Conservation (phyloP, 2,888 invertebrate genomes). For the Ceratothoa steindachneri region DNA sequence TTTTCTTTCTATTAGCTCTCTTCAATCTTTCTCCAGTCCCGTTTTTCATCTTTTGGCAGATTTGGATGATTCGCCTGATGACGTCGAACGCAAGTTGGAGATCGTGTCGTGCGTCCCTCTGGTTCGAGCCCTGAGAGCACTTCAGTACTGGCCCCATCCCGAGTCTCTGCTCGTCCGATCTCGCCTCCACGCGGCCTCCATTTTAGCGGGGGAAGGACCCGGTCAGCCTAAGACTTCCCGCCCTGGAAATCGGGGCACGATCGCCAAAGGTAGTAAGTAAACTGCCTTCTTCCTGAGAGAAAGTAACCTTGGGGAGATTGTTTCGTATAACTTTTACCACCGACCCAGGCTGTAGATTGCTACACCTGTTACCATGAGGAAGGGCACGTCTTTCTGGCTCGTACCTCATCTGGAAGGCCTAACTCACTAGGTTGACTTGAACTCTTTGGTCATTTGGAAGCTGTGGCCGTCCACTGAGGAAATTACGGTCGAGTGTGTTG, state of each 20-base stretch:
- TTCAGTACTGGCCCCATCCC: slow-evolving; percentile 73
- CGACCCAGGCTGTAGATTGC: not conserved
- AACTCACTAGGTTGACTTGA: no score
- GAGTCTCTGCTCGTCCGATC: slow-evolving; percentile 72
- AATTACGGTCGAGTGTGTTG: not conserved
- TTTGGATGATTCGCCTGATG: slow-evolving; percentile 54
- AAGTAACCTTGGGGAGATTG: not conserved
- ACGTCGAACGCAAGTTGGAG: slow-evolving; percentile 67
- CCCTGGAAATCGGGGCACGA: not conserved
- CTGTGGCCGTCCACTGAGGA: not conserved
- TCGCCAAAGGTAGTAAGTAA: not conserved
- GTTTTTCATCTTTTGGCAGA: no score
- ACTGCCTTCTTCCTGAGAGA: no score
- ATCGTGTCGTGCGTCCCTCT: slow-evolving; percentile 70
- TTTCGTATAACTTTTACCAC: not conserved
- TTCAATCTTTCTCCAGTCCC: no score
- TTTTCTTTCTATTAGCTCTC: no score
- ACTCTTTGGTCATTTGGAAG: not conserved
- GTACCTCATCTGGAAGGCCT: not conserved
- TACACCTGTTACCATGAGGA: no score
- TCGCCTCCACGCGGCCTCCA: slow-evolving; percentile 73
- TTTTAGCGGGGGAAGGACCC: slow-evolving; percentile 67
- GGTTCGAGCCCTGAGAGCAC: slow-evolving; percentile 70
- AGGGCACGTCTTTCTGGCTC: not conserved
- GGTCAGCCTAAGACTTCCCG: slow-evolving; percentile 50